phyloP scores from a whole-genome alignment of 2,797 vertebrate genomes.

The Notoglanidium macrostoma region DNA sequence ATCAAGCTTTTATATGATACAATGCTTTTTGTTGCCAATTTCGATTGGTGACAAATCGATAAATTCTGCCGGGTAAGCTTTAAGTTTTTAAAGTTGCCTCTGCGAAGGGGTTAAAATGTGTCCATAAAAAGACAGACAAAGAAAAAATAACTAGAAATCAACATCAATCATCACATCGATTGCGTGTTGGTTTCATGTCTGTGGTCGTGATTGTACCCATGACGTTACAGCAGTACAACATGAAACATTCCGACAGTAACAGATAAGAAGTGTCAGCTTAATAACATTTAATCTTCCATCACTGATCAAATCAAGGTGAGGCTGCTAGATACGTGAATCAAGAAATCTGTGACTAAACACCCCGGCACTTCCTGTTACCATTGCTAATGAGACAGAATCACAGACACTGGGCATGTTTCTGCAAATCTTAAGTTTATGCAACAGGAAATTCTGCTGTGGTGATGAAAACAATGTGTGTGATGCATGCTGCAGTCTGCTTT shows the following conservation, averaged over 20 bases:
- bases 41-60: neutral
- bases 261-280: neutral
- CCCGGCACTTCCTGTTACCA: neutral
- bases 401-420: conserved; percentile 4
- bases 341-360: neutral
- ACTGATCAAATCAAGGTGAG: neutral
- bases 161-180: neutral
- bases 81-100: neutral
- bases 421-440: neutral
- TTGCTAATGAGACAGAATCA: neutral
- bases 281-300: neutral
- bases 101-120: neutral
- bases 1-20: neutral
- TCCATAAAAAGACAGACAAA: neutral
- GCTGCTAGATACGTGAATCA: neutral
- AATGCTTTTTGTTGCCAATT: too few relatives aligned
- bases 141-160: neutral
- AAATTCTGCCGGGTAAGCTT: neutral
- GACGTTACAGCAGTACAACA: neutral
- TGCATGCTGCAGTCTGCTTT: neutral
- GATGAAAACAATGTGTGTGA: neutral
- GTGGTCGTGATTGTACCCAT: neutral
- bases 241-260: neutral
- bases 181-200: neutral
- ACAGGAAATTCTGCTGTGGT: neutral